Conservation (phyloP, 2,113 vertebrate species). For the Benthochromis sp. region DNA sequence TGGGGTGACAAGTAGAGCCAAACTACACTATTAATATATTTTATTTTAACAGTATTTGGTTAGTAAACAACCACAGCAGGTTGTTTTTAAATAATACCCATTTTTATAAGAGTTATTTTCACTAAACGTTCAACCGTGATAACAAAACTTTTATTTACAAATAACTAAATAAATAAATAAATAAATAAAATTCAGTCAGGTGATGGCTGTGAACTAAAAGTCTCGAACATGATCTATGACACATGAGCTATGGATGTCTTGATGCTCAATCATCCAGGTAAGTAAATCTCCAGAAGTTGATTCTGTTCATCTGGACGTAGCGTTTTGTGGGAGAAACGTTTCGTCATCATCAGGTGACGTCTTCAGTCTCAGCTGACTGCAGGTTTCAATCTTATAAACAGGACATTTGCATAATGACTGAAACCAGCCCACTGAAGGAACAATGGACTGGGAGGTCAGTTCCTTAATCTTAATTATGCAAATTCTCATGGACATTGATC, state of each 20-base stretch:
- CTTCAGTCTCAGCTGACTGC: not conserved
- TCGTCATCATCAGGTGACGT: not conserved
- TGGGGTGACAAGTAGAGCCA: not conserved
- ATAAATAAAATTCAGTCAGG: not conserved
- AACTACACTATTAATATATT: not conserved
- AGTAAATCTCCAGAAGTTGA: not conserved
- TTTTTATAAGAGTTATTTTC: not conserved
- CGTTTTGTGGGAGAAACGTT: not conserved
- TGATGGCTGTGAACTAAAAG: not conserved
- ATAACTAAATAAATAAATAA: not conserved
- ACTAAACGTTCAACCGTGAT: not conserved
- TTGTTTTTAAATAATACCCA: not conserved
- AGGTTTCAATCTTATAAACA: not conserved
- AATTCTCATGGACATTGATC: no score
- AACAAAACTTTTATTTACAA: not conserved
- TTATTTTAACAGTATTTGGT: not conserved
- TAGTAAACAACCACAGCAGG: not conserved
- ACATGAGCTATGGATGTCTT: not conserved
- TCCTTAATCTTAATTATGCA: fast-evolving
- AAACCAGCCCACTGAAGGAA: not conserved
- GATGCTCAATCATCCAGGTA: fast-evolving
- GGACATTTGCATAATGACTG: not conserved
- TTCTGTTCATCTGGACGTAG: not conserved
- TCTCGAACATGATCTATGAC: not conserved
- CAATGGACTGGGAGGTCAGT: not conserved